Evolutionary conservation across 2,888 invertebrate genomes (phyloP), one percentile per base, ranked within the genome.

Genomic region (Polymixis flavicincta): DNA sequence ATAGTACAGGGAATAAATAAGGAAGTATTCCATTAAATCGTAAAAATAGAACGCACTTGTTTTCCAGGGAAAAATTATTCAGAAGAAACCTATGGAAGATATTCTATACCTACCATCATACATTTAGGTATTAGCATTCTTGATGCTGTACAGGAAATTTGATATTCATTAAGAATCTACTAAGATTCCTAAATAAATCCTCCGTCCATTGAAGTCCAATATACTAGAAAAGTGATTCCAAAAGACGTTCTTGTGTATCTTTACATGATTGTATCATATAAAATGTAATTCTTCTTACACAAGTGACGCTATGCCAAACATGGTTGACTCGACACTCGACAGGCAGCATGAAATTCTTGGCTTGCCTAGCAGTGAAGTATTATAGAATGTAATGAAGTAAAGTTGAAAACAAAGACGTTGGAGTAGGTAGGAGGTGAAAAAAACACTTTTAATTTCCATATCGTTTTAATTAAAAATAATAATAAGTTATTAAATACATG

Each of bases 11-110:
- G 54, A 54, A 76, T 42, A 42, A 63, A 73, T 74, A 28, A 78
- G 83, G 81, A 81, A 74, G 83, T 78, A 14, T 48, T 32, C 61
- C 52, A 83, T 69, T 68, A 42, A 13, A 54, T n/a, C 66, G 37
- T 59, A 45, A 52, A 67, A 80, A 80, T 75, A 75, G 59, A 19
- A 50, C 5, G n/a, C 48, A 22, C 48, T 65, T n/a, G 22, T 6
- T 28, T 22, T 22, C 22, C 5, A 28, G 22, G 48, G 22, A 28
- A 22, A 14, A 28, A 65, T 5, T 9, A 2, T 28, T 28, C 19
- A 19, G 4, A 11, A 25, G 4, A 13, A 4, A 22, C 45, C 42
- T 25, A n/a, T 32, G 1, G 14, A 60, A n/a, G 32, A 32, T 32
- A 22, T 32, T 60, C 19, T 32, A 19, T n/a, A 28, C 28, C 28